Conservation (phyloP, 2,113 vertebrate species). For the Ameiurus melas region DNA sequence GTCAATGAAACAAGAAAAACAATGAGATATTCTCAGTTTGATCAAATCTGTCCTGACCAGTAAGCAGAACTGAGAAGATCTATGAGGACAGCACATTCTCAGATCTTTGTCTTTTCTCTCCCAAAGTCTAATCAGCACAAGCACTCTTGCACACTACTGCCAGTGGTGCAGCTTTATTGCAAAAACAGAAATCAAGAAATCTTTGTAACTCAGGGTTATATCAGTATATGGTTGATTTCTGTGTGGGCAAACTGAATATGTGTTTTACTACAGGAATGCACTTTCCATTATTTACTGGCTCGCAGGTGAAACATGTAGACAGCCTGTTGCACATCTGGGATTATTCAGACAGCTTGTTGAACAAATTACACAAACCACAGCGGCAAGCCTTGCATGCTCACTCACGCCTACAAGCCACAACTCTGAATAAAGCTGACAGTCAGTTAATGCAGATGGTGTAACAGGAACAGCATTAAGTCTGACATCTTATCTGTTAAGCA, state of each 20-base stretch:
- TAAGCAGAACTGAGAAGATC: not conserved
- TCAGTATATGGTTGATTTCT: not conserved
- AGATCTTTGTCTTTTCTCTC: not conserved
- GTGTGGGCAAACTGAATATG: conserved; percentile 13
- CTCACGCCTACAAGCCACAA: not conserved
- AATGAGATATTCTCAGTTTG: not conserved
- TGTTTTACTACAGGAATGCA: not conserved
- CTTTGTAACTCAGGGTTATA: not conserved
- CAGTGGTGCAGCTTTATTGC: not conserved
- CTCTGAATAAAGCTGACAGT: not conserved
- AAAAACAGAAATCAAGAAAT: not conserved
- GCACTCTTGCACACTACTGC: not conserved
- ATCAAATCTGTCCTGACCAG: not conserved
- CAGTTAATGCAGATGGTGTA: not conserved
- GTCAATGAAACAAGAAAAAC: not conserved
- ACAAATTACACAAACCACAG: conserved; percentile 33
- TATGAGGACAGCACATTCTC: not conserved
- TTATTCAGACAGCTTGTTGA: conserved; percentile 15
- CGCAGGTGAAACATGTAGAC: conserved; percentile 22
- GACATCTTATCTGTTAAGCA: not conserved
- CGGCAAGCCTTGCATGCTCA: conserved; percentile 40
- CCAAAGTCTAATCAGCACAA: not conserved
- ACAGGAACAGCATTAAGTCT: not conserved
- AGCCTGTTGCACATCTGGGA: conserved; percentile 22
- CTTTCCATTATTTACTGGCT: not conserved